Evolutionary conservation across 2,113 vertebrate genomes (phyloP), one percentile per base, ranked within the genome.

Genomic region (Caranx melampygus): DNA sequence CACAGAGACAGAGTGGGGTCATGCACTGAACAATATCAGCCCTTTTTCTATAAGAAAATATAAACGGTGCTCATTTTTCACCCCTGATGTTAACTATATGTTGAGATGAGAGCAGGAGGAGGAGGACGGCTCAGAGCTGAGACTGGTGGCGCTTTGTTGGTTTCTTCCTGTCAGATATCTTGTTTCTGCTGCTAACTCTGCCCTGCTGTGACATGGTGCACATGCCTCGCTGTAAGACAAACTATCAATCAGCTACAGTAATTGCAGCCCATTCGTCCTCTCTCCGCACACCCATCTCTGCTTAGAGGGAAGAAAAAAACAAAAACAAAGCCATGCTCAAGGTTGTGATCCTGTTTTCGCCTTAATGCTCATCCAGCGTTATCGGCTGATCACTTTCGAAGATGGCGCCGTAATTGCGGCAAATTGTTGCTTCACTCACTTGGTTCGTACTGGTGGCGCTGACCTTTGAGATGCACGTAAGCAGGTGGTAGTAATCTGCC

Each of bases 401-500:
- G 26, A 26, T 26, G 26, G 26, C 26, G 26, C 26, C 26, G 26
- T 26, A 26, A 26, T 26, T 26, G 26, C 26, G 26, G 26, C 26
- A 26, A 78, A 65, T 69, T 59, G 20, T 35, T 16, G 52, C 51
- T 71, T 0, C 49, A 34, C 14, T 54, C 54, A 62, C 44, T 54
- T 40, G 21, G 68, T 58, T 3, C 12, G n/a, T 33, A 20, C 54
- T 33, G 40, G 42, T 33, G 31, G 14, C 6, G 7, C 16, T 37
- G 60, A 59, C 75, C 40, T 72, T 62, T 67, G 2, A n/a, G 34
- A 52, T 40, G 64, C 44, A 62, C 47, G 16, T 16, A 21, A 55
- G 51, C 15, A 9, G 47, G 60, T 67, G 14, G 68, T n/a, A 31
- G n/a, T 10, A 14, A 76, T 77, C 54, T 42, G 2, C 45, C 1